Conservation (phyloP, 2,888 invertebrate genomes). For the Adelognathus sp. region DNA sequence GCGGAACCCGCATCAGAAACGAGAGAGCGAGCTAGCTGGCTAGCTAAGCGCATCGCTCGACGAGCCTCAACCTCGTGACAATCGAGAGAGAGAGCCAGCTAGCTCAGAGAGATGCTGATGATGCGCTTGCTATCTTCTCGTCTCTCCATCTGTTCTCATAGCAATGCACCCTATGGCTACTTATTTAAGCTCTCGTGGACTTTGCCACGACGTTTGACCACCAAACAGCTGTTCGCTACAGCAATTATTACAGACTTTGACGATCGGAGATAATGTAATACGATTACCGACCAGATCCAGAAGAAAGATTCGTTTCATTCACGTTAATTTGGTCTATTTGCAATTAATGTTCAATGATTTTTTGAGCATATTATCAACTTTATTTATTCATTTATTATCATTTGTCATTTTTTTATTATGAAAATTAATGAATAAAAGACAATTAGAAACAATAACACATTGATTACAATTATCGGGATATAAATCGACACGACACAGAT, state of each 20-base stretch:
- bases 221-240: slow-evolving; percentile 32
- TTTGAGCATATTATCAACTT: no score
- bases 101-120: background rate
- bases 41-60: slow-evolving; percentile 8
- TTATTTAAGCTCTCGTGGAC: slow-evolving; percentile 38
- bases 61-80: slow-evolving; percentile 36
- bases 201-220: slow-evolving; percentile 41
- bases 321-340: background rate
- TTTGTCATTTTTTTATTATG: no score
- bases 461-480: no score
- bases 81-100: background rate
- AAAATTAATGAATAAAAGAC: no score
- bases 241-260: slow-evolving; percentile 32
- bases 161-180: slow-evolving; percentile 3
- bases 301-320: background rate
- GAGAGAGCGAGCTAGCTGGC: slow-evolving; percentile 18
- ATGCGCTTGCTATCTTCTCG: no score
- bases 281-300: background rate
- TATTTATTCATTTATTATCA: no score
- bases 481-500: no score
- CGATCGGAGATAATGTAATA: slow-evolving; percentile 40
- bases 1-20: slow-evolving; percentile 28
- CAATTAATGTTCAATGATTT: background rate
- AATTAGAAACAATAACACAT: no score
- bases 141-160: slow-evolving; percentile 14